Conservation (phyloP, 2,888 invertebrate genomes). For the Phalera bucephala region DNA sequence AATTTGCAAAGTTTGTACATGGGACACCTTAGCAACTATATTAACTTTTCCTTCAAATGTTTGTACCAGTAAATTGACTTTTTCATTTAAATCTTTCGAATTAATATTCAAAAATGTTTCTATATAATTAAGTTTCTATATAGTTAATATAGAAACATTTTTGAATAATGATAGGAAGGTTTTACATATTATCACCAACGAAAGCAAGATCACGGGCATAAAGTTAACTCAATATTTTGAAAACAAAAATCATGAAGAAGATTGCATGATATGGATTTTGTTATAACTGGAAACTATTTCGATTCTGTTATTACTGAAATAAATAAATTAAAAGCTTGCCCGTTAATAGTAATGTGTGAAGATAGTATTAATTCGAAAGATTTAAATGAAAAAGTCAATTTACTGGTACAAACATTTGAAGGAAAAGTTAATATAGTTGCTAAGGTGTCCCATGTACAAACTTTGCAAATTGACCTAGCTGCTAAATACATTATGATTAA, state of each 20-base stretch:
- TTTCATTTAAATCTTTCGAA: background rate
- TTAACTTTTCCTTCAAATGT: too few relatives aligned
- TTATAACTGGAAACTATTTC: slow-evolving; percentile 14
- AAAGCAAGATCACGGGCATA: slow-evolving; percentile 14
- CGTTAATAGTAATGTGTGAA: slow-evolving; percentile 6
- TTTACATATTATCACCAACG: slow-evolving; percentile 8
- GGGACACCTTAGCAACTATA: slow-evolving; percentile 2
- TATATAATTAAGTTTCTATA: too few relatives aligned
- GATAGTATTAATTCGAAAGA: background rate
- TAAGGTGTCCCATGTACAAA: background rate
- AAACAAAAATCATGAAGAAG: background rate
- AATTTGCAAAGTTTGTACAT: background rate
- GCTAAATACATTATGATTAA: background rate
- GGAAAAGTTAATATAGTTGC: slow-evolving; percentile 11
- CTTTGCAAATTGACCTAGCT: background rate
- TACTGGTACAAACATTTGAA: too few relatives aligned
- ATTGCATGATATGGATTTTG: slow-evolving; percentile 17
- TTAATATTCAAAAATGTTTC: too few relatives aligned
- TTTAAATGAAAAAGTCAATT: background rate
- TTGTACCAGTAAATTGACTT: slow-evolving; percentile 1
- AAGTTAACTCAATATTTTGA: slow-evolving; percentile 21
- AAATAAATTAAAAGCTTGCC: slow-evolving; percentile 1
- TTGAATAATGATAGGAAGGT: slow-evolving; percentile 4
- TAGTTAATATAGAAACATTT: slow-evolving; percentile 9
- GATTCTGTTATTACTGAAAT: slow-evolving; percentile 9